Evolutionary conservation across 2,113 vertebrate genomes (phyloP), one percentile per base, ranked within the genome.

Genomic region (Mustelus asterias): DNA sequence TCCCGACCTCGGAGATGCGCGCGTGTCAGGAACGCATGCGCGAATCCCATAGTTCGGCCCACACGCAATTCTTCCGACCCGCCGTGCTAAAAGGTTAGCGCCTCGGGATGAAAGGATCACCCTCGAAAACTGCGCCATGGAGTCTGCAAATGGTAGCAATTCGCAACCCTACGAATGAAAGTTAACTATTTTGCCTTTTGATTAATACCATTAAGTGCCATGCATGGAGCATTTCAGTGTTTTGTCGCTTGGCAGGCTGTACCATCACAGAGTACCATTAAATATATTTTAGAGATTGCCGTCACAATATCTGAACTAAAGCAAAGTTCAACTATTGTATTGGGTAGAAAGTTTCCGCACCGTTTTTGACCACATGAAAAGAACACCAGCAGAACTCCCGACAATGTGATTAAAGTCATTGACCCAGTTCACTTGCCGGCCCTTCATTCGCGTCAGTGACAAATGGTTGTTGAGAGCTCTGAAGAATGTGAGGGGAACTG

Each of bases 381-480:
- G 94, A 72, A 72, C 41, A 54, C 67, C 69, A 48, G 69, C 69
- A 72, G 94, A 72, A 60, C 94, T 89, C 96, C 94, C 70, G n/a
- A 67, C 86, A 90, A 44, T 93, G 96, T 92, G 80, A 95, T 95
- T 96, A 89, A 54, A 90, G 95, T 96, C 67, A 95, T 96, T 96
- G 92, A 88, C 95, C 72, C 69, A 95, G 94, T 96, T 95, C 96
- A 96, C 96, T 96, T 80, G 95, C 96, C 70, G 70, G 67, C 37
- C 85, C 96, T 95, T 95, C 95, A 89, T 96, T 96, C 93, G 92
- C 78, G 90, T 88, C 65, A 67, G 80, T 96, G 96, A 96, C 96
- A 95, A 96, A 96, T 96, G 96, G 83, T 92, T 95, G 37, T 63
- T 96, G 96, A 95, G 72, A 90, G 44, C 72, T 60, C 78, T 78